These are phyloP conservation scores for Oreochromis grahami DNA, from an alignment of 2,797 vertebrate genomes.

Conservation along the genomic window DNA sequence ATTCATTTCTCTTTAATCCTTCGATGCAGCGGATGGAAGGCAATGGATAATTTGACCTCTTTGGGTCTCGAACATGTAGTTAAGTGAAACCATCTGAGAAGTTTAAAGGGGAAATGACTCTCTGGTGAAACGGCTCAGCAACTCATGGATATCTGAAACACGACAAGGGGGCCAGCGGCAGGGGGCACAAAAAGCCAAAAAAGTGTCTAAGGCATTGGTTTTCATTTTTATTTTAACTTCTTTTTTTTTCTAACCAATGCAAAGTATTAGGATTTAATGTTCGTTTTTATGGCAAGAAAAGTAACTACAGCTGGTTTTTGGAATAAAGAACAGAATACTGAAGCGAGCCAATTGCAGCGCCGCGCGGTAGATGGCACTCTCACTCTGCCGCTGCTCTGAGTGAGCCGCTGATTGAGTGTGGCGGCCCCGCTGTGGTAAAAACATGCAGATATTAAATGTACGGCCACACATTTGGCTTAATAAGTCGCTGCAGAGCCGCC, in stretches of 20 bases:
- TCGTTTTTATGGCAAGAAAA: background rate
- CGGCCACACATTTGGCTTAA: slow-evolving; percentile 32
- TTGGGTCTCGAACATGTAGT: background rate
- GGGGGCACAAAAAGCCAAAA: background rate
- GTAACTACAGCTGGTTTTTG: background rate
- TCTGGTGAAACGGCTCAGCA: background rate
- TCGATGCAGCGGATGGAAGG: background rate
- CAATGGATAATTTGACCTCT: background rate
- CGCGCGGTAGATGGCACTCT: slow-evolving; percentile 71
- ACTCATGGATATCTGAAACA: background rate
- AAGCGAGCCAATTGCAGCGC: background rate
- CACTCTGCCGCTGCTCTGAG: slow-evolving; percentile 1
- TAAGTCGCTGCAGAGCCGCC: slow-evolving; percentile 11
- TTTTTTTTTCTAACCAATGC: background rate
- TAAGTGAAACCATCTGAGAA: background rate
- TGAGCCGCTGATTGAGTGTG: background rate
- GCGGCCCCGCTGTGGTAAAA: background rate
- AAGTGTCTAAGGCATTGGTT: background rate
- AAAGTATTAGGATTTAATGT: background rate
- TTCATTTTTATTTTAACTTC: background rate
- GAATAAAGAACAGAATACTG: background rate
- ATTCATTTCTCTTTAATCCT: background rate
- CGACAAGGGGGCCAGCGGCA: background rate
- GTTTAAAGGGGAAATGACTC: background rate
- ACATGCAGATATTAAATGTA: slow-evolving; percentile 49